Base-by-base conservation (phyloP, 2,888 invertebrate species). In the Odontocolon sp. region DNA sequence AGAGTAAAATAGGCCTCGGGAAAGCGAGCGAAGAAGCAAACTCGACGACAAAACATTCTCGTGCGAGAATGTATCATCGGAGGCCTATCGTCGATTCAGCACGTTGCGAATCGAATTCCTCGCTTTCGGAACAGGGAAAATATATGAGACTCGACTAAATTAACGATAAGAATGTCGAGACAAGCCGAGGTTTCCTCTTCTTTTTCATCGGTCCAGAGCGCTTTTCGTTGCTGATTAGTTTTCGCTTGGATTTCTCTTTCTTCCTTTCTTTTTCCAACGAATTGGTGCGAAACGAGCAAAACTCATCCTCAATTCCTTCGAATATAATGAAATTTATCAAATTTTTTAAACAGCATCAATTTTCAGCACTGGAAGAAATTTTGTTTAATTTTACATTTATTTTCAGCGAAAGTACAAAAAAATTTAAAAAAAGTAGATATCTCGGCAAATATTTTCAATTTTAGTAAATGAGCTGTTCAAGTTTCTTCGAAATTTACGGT, bases 151-250 rank as follows among this genome's bases (percentile, higher is more conserved):
- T 56, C 54, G 28, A 21, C 23, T 64, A 28, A 6, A 33, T 16
- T 31, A 38, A 31, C 21, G 45, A 33, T 61, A 68, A 59, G 66
- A 69, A 61, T 70, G 74, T 66, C 54, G 73, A 71, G 67, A 76
- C 56, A 70, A 76, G 61, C 69, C 8, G 45, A 26, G 45, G 45
- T 45, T 31, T 33, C 59, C 50, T 31, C 16, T 42, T 38, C 31
- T 59, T 50, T 59, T 67, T 36, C 68, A 16, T 67, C 74, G 68
- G 74, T 70, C 42, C 31, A 31, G 40, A 59, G 54, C 36, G 79
- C 78, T 78, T 81, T 79, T 80, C 79, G 77, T 79, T 75, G 16
- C 66, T 77, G 80, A 76, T 79, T 78, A 33, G 64, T 50, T 77
- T 71, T 71, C 76, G 50, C 76, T 71, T 50, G 63, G 56, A 59